Evolutionary conservation across 1,140 invertebrate species (phyloP), one percentile per base, ranked within the genome.

Genomic region (Oryctes rhinoceros): DNA sequence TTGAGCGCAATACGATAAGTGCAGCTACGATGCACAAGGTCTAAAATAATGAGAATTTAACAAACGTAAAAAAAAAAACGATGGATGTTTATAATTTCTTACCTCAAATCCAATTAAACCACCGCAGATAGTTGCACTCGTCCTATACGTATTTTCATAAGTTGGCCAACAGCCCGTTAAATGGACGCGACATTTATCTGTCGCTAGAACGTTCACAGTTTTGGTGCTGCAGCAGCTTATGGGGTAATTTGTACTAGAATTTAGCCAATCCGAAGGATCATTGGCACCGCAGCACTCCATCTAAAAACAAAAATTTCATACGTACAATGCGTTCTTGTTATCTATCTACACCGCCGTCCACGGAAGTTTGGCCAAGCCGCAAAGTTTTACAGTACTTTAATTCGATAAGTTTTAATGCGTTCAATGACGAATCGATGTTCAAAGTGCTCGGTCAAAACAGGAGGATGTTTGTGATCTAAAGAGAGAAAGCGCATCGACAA

Each of bases 31-130:
- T 10, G 10, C 49, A 53, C 1, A 53, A 4, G n/a, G n/a, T n/a
- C 49, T 53, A 53, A 4, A 9, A 30, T 53, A 11, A 15, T 6
- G 7, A 53, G 49, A 53, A 53, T 30, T 13, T n/a, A 53, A 10
- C 13, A 53, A 53, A 53, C 1, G 13, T 4, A 53, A 15, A n/a
- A 53, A n/a, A 3, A 53, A 1, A n/a, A 11, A 53, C n/a, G 3
- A 53, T 11, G 4, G n/a, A 53, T 53, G 5, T 15, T 53, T 53
- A 53, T 13, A 9, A 30, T 53, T 53, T n/a, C 4, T 53, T 53
- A 53, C 49, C 49, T 53, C 49, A 53, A 53, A 53, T 53, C 49
- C 49, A 11, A 53, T n/a, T 11, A 53, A 53, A 53, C 49, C 49
- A 15, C 3, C 49, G n/a, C n/a, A 53, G n/a, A 53, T 53, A 53